Evolutionary conservation across 2,797 vertebrate genomes (phyloP).

Genomic region (Jordanella pulchra): DNA sequence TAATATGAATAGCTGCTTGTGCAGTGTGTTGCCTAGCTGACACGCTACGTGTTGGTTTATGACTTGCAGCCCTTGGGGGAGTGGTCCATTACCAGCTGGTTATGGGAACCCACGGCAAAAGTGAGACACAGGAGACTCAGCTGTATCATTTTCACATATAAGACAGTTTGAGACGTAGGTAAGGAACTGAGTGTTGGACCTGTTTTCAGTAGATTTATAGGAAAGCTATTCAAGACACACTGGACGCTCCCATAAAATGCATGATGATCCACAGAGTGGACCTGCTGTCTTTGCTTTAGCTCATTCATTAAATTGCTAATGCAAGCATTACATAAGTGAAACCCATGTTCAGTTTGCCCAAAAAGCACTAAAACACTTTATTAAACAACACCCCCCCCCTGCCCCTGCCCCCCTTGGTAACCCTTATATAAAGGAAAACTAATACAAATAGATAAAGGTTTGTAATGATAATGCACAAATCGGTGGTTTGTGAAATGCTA

Average conservation of each 20-base stretch:
- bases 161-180: neutral
- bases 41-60: slow-evolving; percentile 36
- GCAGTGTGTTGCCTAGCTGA: slow-evolving; percentile 30
- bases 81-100: slow-evolving; percentile 35
- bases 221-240: neutral
- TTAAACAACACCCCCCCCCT: neutral
- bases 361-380: neutral
- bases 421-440: neutral
- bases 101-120: slow-evolving; percentile 5
- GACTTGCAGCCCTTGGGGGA: slow-evolving; percentile 22
- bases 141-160: slow-evolving; percentile 17
- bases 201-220: neutral
- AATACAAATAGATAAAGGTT: neutral
- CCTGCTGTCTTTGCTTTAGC: neutral
- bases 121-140: slow-evolving; percentile 8
- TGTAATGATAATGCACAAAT: neutral
- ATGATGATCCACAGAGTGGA: slow-evolving; percentile 10
- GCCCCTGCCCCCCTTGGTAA: neutral
- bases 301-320: neutral
- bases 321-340: neutral
- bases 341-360: neutral
- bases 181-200: slow-evolving; percentile 9
- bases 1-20: slow-evolving; percentile 52
- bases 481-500: neutral
- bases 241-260: neutral